Conservation (phyloP, 2,888 invertebrate genomes). For the Eugnorisma glareosa region DNA sequence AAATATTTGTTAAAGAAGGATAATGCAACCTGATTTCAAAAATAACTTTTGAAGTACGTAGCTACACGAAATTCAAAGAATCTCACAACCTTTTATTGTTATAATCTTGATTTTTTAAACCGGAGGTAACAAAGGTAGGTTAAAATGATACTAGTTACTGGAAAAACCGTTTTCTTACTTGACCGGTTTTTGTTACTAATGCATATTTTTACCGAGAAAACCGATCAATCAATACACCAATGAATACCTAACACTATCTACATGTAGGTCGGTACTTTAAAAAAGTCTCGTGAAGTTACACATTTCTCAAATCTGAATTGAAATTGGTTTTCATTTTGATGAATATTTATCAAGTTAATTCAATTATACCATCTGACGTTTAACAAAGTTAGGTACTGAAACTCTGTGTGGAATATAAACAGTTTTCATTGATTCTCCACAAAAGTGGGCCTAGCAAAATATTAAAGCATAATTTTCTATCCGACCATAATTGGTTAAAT, state of each 20-base stretch:
- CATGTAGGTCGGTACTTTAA: not conserved
- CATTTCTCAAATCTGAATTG: conserved; percentile 10
- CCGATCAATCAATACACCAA: conserved; percentile 19
- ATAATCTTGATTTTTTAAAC: conserved; percentile 11
- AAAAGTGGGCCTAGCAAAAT: not conserved
- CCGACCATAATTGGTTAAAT: conserved; percentile 3
- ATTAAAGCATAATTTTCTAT: not conserved
- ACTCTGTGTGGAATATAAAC: conserved; percentile 9
- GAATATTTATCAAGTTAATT: conserved; percentile 30
- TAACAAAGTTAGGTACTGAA: conserved; percentile 22
- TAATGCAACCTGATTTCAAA: not conserved
- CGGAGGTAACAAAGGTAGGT: not conserved
- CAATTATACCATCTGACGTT: conserved; percentile 28
- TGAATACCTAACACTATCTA: not conserved
- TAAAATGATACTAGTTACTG: conserved; percentile 27
- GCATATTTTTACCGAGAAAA: conserved; percentile 41
- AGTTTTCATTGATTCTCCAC: not conserved
- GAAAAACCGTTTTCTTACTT: conserved; percentile 33
- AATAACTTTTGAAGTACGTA: not conserved
- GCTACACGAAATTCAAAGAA: not conserved
- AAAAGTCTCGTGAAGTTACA: conserved; percentile 6
- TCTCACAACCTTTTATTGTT: not conserved
- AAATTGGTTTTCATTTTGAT: conserved; percentile 13
- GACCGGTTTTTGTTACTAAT: conserved; percentile 51
- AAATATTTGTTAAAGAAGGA: not conserved